These are phyloP conservation scores for Megaptera novaeangliae DNA, from an alignment of 2,113 vertebrate species.

Conservation along the genomic window DNA sequence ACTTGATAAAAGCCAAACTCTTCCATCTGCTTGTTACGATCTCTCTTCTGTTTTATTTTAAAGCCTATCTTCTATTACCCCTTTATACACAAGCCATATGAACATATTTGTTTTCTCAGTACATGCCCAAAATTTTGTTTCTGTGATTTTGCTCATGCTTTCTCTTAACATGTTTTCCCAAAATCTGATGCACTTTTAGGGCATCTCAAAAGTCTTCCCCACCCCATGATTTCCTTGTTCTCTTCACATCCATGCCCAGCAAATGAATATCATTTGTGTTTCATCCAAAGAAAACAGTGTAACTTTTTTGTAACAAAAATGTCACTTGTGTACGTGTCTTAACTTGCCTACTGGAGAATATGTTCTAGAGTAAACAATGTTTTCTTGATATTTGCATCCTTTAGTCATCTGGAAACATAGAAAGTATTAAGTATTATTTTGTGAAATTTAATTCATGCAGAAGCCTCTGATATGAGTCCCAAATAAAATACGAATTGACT, in stretches of 20 bases:
- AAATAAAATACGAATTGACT: neutral
- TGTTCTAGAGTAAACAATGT: neutral
- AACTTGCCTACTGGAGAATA: neutral
- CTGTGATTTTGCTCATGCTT: neutral
- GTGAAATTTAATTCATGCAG: neutral
- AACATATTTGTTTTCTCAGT: neutral
- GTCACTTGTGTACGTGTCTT: neutral
- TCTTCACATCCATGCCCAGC: neutral
- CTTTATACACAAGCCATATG: neutral
- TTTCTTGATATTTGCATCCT: neutral
- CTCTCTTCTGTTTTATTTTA: neutral
- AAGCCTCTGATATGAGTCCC: neutral
- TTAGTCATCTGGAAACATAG: neutral
- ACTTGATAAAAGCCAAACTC: neutral
- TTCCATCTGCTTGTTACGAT: neutral
- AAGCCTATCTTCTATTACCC: neutral
- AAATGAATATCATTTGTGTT: neutral
- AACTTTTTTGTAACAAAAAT: neutral
- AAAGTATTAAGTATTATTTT: neutral
- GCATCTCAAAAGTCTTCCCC: neutral
- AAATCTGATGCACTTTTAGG: neutral
- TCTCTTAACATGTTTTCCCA: neutral
- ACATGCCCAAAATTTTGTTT: neutral
- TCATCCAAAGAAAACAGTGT: neutral
- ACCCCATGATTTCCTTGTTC: neutral